Percentiles rank a stretch among this genome's conserved stretches.
phyloP scores from a whole-genome alignment of 2,888 invertebrate species.

The Arenicola marina region DNA sequence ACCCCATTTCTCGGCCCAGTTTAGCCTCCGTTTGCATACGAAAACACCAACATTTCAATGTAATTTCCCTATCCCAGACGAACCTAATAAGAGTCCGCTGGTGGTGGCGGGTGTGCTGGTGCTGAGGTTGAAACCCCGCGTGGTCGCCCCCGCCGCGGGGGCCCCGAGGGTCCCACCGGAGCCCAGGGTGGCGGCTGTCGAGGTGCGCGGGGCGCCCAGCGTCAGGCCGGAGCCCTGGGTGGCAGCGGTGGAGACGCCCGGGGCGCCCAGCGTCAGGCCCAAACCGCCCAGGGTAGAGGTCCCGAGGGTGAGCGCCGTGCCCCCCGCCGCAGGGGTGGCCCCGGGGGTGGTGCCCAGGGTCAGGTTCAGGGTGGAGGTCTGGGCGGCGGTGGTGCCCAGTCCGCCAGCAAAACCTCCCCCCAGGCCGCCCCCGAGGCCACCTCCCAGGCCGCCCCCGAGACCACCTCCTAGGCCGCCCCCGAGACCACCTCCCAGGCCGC shows the following conservation, averaged over 20 bases:
- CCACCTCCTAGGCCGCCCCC: too few species aligned
- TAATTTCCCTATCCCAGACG: too few species aligned
- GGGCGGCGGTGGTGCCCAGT: too few species aligned
- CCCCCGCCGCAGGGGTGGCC: not conserved
- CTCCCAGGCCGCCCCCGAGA: too few species aligned
- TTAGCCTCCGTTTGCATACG: too few species aligned
- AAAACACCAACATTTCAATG: too few species aligned
- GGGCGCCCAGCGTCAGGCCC: slow-evolving; percentile 1
- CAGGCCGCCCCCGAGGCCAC: too few species aligned
- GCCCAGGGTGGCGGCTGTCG: not conserved
- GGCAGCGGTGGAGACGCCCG: not conserved
- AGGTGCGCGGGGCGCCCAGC: not conserved
- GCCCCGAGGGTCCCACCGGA: slow-evolving; percentile 42
- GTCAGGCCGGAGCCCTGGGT: not conserved
- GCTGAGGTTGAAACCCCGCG: slow-evolving; percentile 71
- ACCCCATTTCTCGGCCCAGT: too few species aligned
- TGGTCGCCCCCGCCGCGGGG: slow-evolving; percentile 66
- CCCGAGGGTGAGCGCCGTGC: not conserved
- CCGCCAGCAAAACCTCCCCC: too few species aligned
- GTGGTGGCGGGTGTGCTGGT: slow-evolving; percentile 11
- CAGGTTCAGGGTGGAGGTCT: not conserved
- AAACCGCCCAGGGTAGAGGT: not conserved
- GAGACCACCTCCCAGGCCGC: too few species aligned
- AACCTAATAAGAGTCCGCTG: not conserved
- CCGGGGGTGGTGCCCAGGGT: not conserved